These are phyloP conservation scores for Calephelis nemesis DNA, from an alignment of 1,140 invertebrate species.

Conservation along the genomic window DNA sequence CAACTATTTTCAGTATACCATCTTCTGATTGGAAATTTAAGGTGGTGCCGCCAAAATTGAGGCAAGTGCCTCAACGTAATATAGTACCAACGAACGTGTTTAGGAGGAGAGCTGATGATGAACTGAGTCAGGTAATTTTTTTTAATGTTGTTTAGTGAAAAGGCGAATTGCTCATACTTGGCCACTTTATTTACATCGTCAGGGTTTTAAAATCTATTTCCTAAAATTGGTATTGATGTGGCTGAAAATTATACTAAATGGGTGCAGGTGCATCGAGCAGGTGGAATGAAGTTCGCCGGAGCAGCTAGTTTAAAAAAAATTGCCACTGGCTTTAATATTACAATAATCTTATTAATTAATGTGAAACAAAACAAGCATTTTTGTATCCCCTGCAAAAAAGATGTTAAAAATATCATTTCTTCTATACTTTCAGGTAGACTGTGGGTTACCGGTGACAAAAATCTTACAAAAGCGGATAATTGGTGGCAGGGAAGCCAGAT, in stretches of 20 bases:
- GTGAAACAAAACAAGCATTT: no score
- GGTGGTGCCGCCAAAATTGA: slow-evolving; percentile 56
- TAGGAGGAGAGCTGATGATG: slow-evolving; percentile 69
- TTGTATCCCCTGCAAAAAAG: not conserved
- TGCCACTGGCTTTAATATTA: no score
- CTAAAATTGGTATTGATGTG: no score
- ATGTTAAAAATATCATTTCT: not conserved
- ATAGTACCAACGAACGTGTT: slow-evolving; percentile 65
- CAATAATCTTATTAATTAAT: no score
- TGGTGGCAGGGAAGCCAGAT: slow-evolving; percentile 84
- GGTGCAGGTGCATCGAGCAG: no score
- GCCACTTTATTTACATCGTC: no score
- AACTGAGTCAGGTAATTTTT: slow-evolving; percentile 56
- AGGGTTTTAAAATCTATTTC: no score
- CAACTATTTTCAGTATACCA: slow-evolving; percentile 21
- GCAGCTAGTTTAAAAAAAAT: no score
- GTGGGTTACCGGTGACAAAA: slow-evolving; percentile 81
- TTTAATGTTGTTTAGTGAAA: no score
- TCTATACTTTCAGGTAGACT: slow-evolving; percentile 77
- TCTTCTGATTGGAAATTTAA: slow-evolving; percentile 68
- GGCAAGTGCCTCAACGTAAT: slow-evolving; percentile 54
- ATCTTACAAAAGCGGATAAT: slow-evolving; percentile 88
- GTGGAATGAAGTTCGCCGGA: no score
- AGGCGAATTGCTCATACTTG: no score
- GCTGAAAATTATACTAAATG: no score